Base-by-base conservation (phyloP, 2,113 vertebrate genomes). In the Anolis carolinensis region DNA sequence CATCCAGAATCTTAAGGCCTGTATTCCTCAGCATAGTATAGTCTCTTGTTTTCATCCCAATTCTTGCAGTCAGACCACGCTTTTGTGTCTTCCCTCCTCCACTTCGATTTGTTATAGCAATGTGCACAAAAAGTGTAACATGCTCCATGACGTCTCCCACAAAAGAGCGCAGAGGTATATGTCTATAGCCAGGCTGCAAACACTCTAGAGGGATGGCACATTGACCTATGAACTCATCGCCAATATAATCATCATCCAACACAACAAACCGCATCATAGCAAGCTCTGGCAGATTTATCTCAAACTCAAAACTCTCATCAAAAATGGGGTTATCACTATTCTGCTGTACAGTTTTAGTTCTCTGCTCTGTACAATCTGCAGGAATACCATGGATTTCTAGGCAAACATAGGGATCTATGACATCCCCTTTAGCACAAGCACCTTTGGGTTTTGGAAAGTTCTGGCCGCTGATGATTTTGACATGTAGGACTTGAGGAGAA, bases 141-240 rank as follows among this genome's bases (percentile, higher is more conserved):
- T 99, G 98, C 27, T 98, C 97, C 94, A 99, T 95, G 88, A 97
- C 93, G 67, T 99, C 98, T 6, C 99, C 98, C 4, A 97, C 94
- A 63, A 99, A 95, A 50, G 97, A 98, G 32, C 98, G 96, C 95
- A 99, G 94, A 0, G 99, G 98, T 59, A 99, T 97, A 27, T 98
- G 98, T 67, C 98, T 97, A 92, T 99, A 99, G 1, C 99, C 99
- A 0, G 98, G 97, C 95, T 99, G 99, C 88, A 99, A 94, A 94
- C 98, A 99, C 93, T 99, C 99, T 21, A 99, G 97, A 0, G 99
- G 97, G 76, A 99, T 95, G 14, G 97, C 98, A 90, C 98, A 98
- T 92, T 99, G 99, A 32, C 99, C 99, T 75, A 99, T 99, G 93
- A 99, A 99, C 90, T 99, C 99, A 36, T 99, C 99, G 21, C 99